Base-by-base conservation (phyloP, 2,888 invertebrate species). In the Synergus umbraculus region DNA sequence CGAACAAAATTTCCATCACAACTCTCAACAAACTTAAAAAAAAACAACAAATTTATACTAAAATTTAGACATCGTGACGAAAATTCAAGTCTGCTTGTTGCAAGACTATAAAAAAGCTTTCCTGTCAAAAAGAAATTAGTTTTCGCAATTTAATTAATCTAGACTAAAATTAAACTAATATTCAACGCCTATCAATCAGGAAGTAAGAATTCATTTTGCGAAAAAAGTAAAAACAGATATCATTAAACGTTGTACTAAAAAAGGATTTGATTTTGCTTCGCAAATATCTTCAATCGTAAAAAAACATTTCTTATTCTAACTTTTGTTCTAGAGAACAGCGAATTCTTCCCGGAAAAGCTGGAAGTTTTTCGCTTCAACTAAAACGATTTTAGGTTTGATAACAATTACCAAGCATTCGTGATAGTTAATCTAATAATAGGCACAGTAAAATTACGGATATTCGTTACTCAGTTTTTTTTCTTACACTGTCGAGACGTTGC, bases 361-460 rank as follows among this genome's bases (percentile, higher is more conserved):
- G 29, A 22, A 63, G 63, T 63, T 63, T 46, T 63, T 29, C 29
- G 29, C 63, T 63, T 29, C 4, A 60, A 63, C 5, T 63, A 63
- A 63, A 63, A 63, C 63, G 29, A 63, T 63, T 63, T 63, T 49
- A 76, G 29, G 54, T 76, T 43, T 13, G 66, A 78, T 58, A 78
- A 78, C 69, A 69, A 67, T 60, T n/a, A 49, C 46, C 54, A 44
- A 69, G 63, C 44, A 54, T 43, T 69, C 10, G 67, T 67, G 67
- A 44, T 64, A 12, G 46, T 63, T 87, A 88, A 83, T 90, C 88
- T 91, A 91, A 89, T 87, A 89, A 88, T 90, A 91, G 91, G 91
- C 91, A 92, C 91, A 89, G 87, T 91, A 90, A 92, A 90, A 87
- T 87, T 90, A 90, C 85, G 87, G 82, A 85, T 86, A 88, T 86